Evolutionary conservation across 2,888 invertebrate genomes (phyloP), one percentile per base, ranked within the genome.

Genomic region (Neoaliturus tenellus): DNA sequence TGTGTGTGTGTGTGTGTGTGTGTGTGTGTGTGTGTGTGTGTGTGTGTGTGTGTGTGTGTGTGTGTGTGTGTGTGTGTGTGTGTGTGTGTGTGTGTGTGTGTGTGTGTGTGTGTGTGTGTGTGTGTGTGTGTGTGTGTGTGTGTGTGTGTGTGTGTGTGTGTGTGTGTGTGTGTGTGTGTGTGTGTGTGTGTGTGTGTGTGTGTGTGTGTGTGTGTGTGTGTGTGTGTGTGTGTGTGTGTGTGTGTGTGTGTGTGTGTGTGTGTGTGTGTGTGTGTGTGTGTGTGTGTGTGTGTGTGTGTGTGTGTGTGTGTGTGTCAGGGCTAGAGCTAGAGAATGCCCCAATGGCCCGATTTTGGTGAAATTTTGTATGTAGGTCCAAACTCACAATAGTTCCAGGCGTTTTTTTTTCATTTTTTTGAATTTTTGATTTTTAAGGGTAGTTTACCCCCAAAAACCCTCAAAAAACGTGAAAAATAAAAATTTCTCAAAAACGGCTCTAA

Each of bases 91-190:
- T 44, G 75, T 41, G 75, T 41, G 44, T 75, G 75, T 25, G 75
- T 44, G 48, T 25, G 28, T 75, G 75, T 41, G 75, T 75, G 75
- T 41, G 41, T 73, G 73, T 73, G 73, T 73, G 73, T 73, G 73
- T 73, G 73, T 73, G 73, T 73, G 73, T 73, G 73, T 73, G 73
- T 73, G 73, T 73, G 73, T 73, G 73, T 73, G 73, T 73, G 73
- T 73, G 73, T 73, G 73, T 73, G 41, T 73, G 73, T 73, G 73
- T 73, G 73, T 73, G 73, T 73, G 73, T 73, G 73, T 73, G 73
- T 73, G 73, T 73, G 73, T 73, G 73, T 73, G 73, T 73, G 73
- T 73, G 73, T 73, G 73, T 73, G 73, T 73, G 73, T 73, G 73
- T 73, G 73, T 73, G 41, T 73, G 73, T 73, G 73, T 73, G 73